Evolutionary conservation across 2,797 vertebrate genomes (phyloP).

Genomic region (Todus mexicanus): DNA sequence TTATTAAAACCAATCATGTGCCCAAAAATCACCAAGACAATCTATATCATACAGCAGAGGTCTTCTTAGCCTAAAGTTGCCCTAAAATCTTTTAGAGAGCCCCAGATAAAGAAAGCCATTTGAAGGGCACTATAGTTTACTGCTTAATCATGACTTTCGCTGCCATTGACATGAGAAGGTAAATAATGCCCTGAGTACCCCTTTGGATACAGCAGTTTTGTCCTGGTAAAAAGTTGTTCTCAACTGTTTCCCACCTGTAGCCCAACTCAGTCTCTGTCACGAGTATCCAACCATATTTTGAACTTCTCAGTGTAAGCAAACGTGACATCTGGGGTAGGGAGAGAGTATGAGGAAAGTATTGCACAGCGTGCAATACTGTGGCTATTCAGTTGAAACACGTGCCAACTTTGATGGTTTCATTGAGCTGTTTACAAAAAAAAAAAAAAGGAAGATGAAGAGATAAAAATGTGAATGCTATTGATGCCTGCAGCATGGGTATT

Average conservation of each 20-base stretch:
- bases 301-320: background rate
- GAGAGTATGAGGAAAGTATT: background rate
- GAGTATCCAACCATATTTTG: background rate
- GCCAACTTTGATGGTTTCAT: background rate
- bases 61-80: background rate
- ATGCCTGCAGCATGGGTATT: background rate
- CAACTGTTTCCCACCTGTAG: background rate
- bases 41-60: background rate
- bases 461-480: background rate
- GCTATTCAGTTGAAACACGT: constrained; percentile 4
- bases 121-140: background rate
- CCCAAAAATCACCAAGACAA: background rate
- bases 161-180: background rate
- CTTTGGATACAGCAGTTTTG: background rate
- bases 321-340: background rate
- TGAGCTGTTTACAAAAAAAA: background rate
- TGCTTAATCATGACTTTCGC: background rate
- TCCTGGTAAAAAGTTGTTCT: background rate
- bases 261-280: background rate
- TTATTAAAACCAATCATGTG: background rate
- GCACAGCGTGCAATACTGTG: background rate
- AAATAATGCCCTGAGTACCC: background rate
- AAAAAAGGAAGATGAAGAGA: background rate
- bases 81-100: background rate
- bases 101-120: background rate